These are phyloP conservation scores for Conus ventricosus DNA, from an alignment of 1,140 invertebrate species.

Conservation along the genomic window DNA sequence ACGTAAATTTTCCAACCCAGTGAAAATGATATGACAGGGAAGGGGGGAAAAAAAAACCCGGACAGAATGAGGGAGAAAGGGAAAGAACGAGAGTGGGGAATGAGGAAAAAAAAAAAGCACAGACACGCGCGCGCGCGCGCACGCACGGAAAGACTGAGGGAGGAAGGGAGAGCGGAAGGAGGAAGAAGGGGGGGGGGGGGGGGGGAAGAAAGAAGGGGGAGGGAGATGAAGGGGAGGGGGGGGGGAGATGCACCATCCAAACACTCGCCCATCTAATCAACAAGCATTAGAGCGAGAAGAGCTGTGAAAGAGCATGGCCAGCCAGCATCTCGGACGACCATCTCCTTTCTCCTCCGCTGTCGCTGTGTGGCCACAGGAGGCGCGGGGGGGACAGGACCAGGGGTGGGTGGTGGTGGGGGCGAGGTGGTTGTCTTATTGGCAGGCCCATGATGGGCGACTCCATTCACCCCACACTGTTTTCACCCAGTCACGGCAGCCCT, in stretches of 20 bases:
- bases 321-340: background rate
- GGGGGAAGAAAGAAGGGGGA: background rate
- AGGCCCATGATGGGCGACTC: background rate
- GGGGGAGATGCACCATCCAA: background rate
- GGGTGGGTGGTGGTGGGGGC: background rate
- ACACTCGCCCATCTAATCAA: background rate
- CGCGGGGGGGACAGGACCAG: background rate
- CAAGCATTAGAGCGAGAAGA: slow-evolving; percentile 2
- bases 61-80: background rate
- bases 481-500: background rate
- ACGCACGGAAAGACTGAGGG: no score
- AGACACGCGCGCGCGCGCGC: no score
- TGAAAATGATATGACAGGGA: background rate
- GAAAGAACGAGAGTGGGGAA: background rate
- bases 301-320: background rate
- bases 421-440: background rate
- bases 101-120: background rate
- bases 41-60: background rate
- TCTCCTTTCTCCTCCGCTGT: no score
- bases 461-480: background rate
- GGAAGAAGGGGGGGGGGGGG: background rate
- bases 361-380: no score
- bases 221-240: background rate
- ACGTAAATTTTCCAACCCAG: no score
- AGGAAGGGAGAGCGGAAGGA: no score